These are phyloP conservation scores for Tragelaphus scriptus DNA, from an alignment of 2,113 vertebrate genomes.

Conservation along the genomic window DNA sequence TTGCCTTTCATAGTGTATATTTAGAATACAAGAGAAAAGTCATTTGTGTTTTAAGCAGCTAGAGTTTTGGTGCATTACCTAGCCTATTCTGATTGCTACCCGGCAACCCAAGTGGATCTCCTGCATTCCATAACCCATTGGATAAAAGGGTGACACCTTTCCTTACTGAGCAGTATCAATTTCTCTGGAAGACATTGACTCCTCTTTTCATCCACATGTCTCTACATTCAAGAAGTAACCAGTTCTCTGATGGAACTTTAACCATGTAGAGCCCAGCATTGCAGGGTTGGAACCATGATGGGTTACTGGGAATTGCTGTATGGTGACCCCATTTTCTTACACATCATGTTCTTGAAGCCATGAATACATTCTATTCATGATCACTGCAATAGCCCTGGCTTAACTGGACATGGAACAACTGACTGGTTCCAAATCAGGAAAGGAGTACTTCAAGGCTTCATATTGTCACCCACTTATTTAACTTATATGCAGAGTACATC, in stretches of 20 bases:
- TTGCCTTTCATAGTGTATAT: not conserved
- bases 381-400: not conserved
- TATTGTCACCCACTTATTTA: not conserved
- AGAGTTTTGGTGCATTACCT: accelerated
- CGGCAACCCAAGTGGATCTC: not conserved
- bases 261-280: not conserved
- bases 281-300: not conserved
- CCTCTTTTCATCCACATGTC: not conserved
- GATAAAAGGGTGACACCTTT: not conserved
- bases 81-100: not conserved
- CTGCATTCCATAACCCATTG: not conserved
- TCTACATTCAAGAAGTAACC: not conserved
- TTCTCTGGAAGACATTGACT: not conserved
- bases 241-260: not conserved
- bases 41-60: not conserved
- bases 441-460: not conserved
- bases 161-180: not conserved
- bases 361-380: not conserved
- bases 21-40: not conserved
- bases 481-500: not conserved
- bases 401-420: not conserved
- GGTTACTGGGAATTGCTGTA: not conserved
- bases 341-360: not conserved
- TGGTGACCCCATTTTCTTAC: not conserved
- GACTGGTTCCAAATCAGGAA: not conserved